Percentiles rank a stretch among this genome's conserved stretches.
phyloP scores from a whole-genome alignment of 2,888 invertebrate species.

The Hartigia nigra region DNA sequence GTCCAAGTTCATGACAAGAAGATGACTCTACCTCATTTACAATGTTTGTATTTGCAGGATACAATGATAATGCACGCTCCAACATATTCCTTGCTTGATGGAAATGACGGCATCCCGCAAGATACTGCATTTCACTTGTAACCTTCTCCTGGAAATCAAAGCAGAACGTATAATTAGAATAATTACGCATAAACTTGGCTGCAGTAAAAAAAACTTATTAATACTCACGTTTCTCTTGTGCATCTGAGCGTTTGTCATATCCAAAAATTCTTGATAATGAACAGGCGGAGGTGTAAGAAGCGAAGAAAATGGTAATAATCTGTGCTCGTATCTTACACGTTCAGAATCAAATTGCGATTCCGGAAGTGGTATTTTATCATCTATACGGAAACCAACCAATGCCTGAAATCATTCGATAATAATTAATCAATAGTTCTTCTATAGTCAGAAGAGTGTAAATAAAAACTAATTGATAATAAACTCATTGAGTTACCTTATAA shows the following conservation, averaged over 20 bases:
- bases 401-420: conserved; percentile 70
- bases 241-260: conserved; percentile 74
- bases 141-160: conserved; percentile 46
- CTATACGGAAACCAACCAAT: conserved; percentile 88
- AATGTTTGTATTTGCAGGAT: conserved; percentile 70
- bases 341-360: conserved; percentile 92
- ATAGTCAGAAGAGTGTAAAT: conserved; percentile 9
- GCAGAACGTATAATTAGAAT: not conserved
- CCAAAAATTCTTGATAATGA: conserved; percentile 88
- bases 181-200: not conserved
- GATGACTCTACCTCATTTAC: conserved; percentile 55
- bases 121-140: conserved; percentile 69
- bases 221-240: conserved; percentile 57
- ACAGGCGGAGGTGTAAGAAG: conserved; percentile 91
- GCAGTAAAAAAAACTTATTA: not conserved
- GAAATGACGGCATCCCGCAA: conserved; percentile 90
- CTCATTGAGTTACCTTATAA: conserved; percentile 76
- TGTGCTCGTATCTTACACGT: conserved; percentile 92
- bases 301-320: conserved; percentile 90
- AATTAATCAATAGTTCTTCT: not conserved
- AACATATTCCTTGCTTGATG: conserved; percentile 88
- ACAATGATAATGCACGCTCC: conserved; percentile 84
- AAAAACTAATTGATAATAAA: not conserved
- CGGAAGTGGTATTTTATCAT: conserved; percentile 87
- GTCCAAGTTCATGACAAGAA: conserved; percentile 3